Evolutionary conservation across 2,888 invertebrate genomes (phyloP).

Genomic region (Tenthredo scrophulariae): DNA sequence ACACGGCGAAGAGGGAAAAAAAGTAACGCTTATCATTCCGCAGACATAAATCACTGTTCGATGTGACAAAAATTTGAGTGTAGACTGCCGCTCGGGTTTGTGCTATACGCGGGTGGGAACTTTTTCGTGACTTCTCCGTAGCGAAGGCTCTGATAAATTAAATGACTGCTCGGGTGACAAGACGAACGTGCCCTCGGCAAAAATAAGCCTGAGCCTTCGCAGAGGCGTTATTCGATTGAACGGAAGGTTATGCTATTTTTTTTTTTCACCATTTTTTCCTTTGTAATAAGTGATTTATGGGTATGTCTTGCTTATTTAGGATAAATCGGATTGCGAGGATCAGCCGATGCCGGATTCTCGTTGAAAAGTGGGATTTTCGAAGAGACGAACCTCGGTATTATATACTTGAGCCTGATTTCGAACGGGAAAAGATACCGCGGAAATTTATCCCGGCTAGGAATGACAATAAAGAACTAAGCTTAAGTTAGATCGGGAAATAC

Average conservation of each 20-base stretch:
- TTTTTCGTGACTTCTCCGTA: not conserved
- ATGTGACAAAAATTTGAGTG: constrained; percentile 27
- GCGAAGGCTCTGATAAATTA: constrained; percentile 39
- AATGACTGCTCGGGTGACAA: constrained; percentile 43
- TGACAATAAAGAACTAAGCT: constrained; percentile 41
- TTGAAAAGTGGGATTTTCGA: constrained; percentile 8
- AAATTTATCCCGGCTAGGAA: constrained; percentile 15
- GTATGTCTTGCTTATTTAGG: constrained; percentile 23
- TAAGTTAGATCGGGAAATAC: constrained; percentile 45
- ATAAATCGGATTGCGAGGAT: constrained; percentile 28
- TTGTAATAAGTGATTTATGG: constrained; percentile 30
- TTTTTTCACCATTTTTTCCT: not conserved
- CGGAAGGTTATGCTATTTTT: not conserved
- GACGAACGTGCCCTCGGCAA: constrained; percentile 31
- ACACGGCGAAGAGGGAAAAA: not conserved
- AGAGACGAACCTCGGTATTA: constrained; percentile 18
- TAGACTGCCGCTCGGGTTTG: not conserved
- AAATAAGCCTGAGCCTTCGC: constrained; percentile 15
- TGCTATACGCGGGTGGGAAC: not conserved
- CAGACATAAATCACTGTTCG: constrained; percentile 26
- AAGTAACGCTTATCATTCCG: constrained; percentile 26
- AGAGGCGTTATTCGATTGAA: constrained; percentile 20
- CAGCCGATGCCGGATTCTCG: not conserved
- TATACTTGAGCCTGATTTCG: constrained; percentile 32
- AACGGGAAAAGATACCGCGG: constrained; percentile 18